Base-by-base conservation (phyloP, 2,797 vertebrate species). In the Hipposideros larvatus region DNA sequence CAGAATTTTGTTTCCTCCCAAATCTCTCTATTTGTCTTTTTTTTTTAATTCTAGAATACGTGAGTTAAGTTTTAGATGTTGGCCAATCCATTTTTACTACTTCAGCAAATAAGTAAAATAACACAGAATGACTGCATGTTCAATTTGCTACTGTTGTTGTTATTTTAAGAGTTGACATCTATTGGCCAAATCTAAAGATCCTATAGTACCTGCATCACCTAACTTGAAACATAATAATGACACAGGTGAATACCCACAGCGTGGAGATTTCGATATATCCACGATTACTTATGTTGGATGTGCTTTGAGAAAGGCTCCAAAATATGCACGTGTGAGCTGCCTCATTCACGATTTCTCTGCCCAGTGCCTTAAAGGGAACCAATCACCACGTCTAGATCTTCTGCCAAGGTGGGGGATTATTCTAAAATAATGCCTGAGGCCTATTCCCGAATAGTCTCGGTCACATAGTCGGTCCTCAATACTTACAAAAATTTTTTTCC, bases 61-160 rank as follows among this genome's bases (percentile, higher is more conserved):
- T 86, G n/a, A 55, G 48, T 82, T 79, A 74, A 43, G 14, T 57
- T 90, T 87, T 11, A 79, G 6, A 19, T 94, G 43, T 51, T 87
- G 68, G 5, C 18, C 61, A 73, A 71, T 74, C 48, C 21, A 85
- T 70, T 59, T 93, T 84, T 74, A 88, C 34, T 86, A 68, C 28
- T 31, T 91, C 53, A 91, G 24, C 19, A 75, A 57, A 16, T 61
- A 90, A 93, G 34, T 41, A 37, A 79, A 95, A 57, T 65, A 90
- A 87, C 26, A 8, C 26, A 78, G 78, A 83, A 70, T 57, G 22
- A 18, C 4, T 46, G 1, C 7, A 77, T 22, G 28, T 59, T 85
- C 41, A 65, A 48, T 66, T 78, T 88, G 28, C n/a, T 91, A 22
- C 18, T 55, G 16, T n/a, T 37, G 21, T 37, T 71, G 7, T 65